Percentiles rank a stretch among this genome's conserved stretches.
These are phyloP conservation scores for Neocrepidodera transversa DNA, from an alignment of 2,888 invertebrate species.

Conservation along the genomic window DNA sequence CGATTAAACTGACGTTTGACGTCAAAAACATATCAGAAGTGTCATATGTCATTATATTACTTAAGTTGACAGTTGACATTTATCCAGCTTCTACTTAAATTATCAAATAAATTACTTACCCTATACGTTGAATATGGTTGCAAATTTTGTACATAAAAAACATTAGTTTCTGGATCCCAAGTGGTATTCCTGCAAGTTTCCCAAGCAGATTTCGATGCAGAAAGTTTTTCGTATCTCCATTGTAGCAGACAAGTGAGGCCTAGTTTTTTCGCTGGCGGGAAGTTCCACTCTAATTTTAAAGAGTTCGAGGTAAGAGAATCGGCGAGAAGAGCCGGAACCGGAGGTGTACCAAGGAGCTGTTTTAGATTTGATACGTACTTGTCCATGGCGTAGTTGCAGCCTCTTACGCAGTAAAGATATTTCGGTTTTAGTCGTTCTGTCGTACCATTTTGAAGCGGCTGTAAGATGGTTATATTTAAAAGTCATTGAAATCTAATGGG, in stretches of 20 bases:
- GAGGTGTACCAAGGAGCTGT: constrained; percentile 73
- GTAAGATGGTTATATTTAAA: no score
- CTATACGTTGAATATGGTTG: constrained; percentile 90
- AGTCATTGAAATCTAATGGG: no score
- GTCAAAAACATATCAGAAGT: no score
- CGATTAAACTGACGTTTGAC: no score
- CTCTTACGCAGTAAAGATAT: constrained; percentile 80
- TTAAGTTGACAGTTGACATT: no score
- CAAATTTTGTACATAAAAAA: constrained; percentile 76
- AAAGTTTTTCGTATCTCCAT: constrained; percentile 75
- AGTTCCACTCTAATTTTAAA: constrained; percentile 80
- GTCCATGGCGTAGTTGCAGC: constrained; percentile 81
- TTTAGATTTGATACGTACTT: constrained; percentile 73
- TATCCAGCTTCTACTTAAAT: no score
- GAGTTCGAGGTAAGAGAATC: constrained; percentile 80
- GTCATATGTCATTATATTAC: no score
- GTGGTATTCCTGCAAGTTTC: constrained; percentile 80
- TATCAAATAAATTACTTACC: constrained; percentile 70
- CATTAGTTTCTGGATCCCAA: constrained; percentile 66
- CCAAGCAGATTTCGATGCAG: constrained; percentile 69
- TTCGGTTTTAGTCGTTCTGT: constrained; percentile 72
- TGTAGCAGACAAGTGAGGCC: constrained; percentile 71
- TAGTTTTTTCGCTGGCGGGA: constrained; percentile 65
- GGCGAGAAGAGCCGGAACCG: constrained; percentile 79
- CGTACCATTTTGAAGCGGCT: constrained; percentile 70